Percentiles rank a stretch among this genome's conserved stretches.
Evolutionary conservation across 2,113 vertebrate species (phyloP).

Genomic region (Oncorhynchus mykiss): DNA sequence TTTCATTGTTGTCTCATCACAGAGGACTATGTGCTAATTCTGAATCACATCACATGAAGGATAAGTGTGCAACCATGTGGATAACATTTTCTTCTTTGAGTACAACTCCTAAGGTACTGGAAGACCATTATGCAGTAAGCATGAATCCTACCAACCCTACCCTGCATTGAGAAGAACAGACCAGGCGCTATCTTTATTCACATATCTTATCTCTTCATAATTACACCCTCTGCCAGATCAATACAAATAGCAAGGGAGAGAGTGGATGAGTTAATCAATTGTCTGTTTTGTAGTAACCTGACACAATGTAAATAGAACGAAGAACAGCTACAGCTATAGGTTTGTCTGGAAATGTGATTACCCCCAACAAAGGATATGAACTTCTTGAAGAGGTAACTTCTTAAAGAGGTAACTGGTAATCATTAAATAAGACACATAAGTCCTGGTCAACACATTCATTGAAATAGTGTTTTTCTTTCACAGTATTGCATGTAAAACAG

Average conservation of each 20-base stretch:
- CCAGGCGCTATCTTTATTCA: background rate
- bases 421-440: too few species aligned
- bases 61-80: background rate
- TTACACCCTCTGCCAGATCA: background rate
- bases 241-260: background rate
- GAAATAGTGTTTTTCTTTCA: background rate
- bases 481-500: background rate
- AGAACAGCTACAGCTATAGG: background rate
- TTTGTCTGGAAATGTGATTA: background rate
- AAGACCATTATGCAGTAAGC: background rate
- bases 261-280: background rate
- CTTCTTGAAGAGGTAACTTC: too few species aligned
- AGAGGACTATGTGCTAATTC: background rate
- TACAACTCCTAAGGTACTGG: too few species aligned
- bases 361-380: too few species aligned
- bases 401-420: too few species aligned
- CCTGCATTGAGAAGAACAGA: background rate
- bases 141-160: background rate
- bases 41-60: background rate
- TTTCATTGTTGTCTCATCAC: slow-evolving; percentile 2
- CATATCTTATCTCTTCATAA: background rate
- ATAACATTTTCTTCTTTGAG: background rate
- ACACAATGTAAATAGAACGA: background rate
- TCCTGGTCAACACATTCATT: background rate
- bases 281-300: background rate